Evolutionary conservation across 1,140 invertebrate species (phyloP), one percentile per base, ranked within the genome.

Genomic region (Drosophila ambigua): DNA sequence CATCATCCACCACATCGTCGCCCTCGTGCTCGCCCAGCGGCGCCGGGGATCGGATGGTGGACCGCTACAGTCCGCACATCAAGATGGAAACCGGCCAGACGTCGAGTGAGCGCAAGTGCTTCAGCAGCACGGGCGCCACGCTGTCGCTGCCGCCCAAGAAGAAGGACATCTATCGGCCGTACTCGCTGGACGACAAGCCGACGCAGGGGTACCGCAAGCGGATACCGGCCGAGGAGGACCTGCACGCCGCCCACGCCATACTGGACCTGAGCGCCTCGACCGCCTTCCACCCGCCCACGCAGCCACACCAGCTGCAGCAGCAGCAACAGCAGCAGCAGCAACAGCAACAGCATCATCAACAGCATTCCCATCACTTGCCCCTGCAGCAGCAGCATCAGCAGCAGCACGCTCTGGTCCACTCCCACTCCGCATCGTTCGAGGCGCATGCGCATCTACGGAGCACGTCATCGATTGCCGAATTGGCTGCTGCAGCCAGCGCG

Each of bases 91-190:
- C 73, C 4, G 77, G 75, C n/a, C 92, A 92, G 49, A 84, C 82
- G 26, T 62, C 78, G 44, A 88, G 84, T 54, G 84, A 89, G 80
- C 58, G 92, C 89, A 77, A 88, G 95, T 97, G 95, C 85, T 97
- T 96, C 91, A 97, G 96, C 20, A 96, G 96, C 91, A 96, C 96
- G 3, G 96, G 96, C 4, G 95, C 96, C 4, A 94, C 96, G 11
- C 92, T 97, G 0, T 96, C 96, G 52, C 90, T 97, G 66, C 96
- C 96, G 35, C 96, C 96, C 0, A 97, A 97, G 90, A 97, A 97
- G 92, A 97, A 97, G 92, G 96, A 97, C 90, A 97, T 97, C 66
- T 97, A 97, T 91, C 93, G 96, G 51, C 96, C 96, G 0, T 97
- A 97, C 91, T 97, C 96, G 54, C 93, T 97, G 46, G 96, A 96